Evolutionary conservation across 2,113 vertebrate genomes (phyloP).

Genomic region (Rhinichthys klamathensis): DNA sequence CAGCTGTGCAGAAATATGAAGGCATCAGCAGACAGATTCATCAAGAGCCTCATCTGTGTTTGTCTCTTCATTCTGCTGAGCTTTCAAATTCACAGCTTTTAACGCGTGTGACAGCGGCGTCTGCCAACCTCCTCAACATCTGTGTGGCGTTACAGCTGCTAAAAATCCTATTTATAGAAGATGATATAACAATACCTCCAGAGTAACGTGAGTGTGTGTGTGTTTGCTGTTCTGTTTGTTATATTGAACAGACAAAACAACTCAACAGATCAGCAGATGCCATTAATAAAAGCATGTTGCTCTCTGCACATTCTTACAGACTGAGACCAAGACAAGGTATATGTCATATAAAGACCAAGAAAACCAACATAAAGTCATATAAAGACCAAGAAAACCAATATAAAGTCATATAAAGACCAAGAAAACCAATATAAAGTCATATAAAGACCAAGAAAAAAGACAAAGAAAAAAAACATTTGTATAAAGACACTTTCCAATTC

Average conservation of each 20-base stretch:
- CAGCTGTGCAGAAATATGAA: background rate
- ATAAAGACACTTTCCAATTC: background rate
- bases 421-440: no score
- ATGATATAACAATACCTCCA: background rate
- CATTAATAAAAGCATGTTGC: background rate
- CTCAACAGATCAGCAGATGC: no score
- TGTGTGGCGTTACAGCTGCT: background rate
- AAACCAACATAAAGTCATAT: no score
- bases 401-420: no score
- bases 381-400: no score
- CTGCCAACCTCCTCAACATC: background rate
- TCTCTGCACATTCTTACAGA: background rate
- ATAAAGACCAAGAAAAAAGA: no score
- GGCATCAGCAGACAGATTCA: no score
- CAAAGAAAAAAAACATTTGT: background rate
- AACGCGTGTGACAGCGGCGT: no score
- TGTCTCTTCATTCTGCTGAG: background rate
- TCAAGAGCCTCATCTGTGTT: background rate
- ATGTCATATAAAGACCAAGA: no score
- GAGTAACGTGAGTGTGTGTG: background rate
- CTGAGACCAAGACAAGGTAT: background rate
- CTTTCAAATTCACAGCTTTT: slow-evolving; percentile 1
- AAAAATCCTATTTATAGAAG: background rate
- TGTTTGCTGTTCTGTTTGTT: background rate
- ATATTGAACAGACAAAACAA: background rate